Conservation (phyloP, 2,888 invertebrate species). For the Sylvicola cinctus region DNA sequence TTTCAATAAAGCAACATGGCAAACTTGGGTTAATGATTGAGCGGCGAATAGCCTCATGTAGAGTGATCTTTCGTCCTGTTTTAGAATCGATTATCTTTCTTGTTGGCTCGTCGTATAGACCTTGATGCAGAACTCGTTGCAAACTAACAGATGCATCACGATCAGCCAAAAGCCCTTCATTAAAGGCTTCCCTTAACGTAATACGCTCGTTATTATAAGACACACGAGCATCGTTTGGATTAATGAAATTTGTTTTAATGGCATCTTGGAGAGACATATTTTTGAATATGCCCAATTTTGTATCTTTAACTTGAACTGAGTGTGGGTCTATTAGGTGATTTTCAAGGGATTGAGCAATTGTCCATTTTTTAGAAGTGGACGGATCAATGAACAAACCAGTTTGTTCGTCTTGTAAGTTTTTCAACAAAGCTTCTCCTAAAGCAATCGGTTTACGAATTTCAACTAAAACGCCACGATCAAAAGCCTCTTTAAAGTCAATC, state of each 20-base stretch:
- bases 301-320: conserved; percentile 67
- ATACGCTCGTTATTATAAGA: conserved; percentile 39
- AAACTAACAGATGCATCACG: conserved; percentile 62
- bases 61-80: conserved; percentile 54
- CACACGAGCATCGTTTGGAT: conserved; percentile 24
- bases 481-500: conserved; percentile 65
- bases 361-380: conserved; percentile 52
- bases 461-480: conserved; percentile 60
- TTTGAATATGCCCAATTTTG: conserved; percentile 51
- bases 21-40: conserved; percentile 61
- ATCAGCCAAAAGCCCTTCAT: conserved; percentile 59
- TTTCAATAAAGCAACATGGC: conserved; percentile 62
- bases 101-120: conserved; percentile 57
- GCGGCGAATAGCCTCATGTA: conserved; percentile 65
- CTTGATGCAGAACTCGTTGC: conserved; percentile 69
- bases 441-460: conserved; percentile 67
- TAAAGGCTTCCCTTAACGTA: conserved; percentile 54
- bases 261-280: conserved; percentile 62
- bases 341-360: conserved; percentile 63
- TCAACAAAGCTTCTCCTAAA: conserved; percentile 59
- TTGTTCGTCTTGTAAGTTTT: conserved; percentile 56
- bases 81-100: conserved; percentile 68
- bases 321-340: conserved; percentile 55
- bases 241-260: conserved; percentile 50
- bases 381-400: conserved; percentile 72